Base-by-base conservation (phyloP, 2,888 invertebrate species). In the Ornithoptera alexandrae region DNA sequence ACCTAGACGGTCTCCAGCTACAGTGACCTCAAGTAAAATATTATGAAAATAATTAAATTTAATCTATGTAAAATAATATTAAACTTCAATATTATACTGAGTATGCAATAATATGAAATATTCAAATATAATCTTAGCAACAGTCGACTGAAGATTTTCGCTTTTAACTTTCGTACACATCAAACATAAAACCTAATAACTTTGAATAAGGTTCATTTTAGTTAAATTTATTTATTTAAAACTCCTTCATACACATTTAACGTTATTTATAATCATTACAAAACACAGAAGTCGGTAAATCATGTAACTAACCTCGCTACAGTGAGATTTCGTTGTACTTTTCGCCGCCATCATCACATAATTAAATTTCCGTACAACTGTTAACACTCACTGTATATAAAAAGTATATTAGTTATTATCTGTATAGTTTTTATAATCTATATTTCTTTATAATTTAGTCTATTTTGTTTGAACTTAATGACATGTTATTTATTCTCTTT, bases 191-290 rank as follows among this genome's bases (percentile, higher is more conserved):
- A 1, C 5, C 17, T 18, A 46, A 18, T 50, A 4, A 17, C 5
- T 50, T 15, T 50, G 0, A 50, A 18, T 50, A 50, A 50, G 50
- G 50, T 50, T 50, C 50, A 50, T 50, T 50, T 50, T 50, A 15
- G 4, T 17, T 50, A 50, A 50, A 12, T 12, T 15, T 50, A 50
- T 50, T 50, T 50, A 15, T 50, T 17, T 18, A 50, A 50, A 50
- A 5, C 50, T 18, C 65, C 24, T 20, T 22, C 3, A 59, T 59
- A 30, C 20, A 65, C 65, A 65, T 42, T 65, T 65, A n/a, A 22
- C 53, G 57, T 57, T 65, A 65, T 59, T 59, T 59, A 59, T 65
- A 59, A 20, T 12, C 20, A 18, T 60, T 59, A n/a, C 17, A 53
- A 61, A 61, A 62, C 6, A 53, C 67, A 22, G 36, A 24, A 56